Evolutionary conservation across 2,113 vertebrate genomes (phyloP).

Genomic region (Myodes glareolus): DNA sequence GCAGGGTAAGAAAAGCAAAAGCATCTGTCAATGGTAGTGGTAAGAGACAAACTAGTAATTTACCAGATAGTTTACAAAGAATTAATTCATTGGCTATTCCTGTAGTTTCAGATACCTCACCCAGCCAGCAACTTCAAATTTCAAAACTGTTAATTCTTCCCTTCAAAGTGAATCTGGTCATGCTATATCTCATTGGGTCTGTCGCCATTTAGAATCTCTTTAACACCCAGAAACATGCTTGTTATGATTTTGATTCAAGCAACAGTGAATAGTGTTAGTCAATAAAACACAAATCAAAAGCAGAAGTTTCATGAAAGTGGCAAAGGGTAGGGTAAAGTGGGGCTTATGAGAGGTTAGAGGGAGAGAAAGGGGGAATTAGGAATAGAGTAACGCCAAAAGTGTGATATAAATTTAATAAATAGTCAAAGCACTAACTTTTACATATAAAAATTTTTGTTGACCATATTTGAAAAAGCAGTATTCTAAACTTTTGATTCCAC

Average conservation of each 20-base stretch:
- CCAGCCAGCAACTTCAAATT: neutral
- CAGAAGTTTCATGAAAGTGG: neutral
- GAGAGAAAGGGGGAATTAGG: neutral
- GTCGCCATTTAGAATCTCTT: neutral
- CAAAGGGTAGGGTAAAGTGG: neutral
- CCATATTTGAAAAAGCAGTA: neutral
- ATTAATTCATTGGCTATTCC: neutral
- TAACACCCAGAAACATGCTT: neutral
- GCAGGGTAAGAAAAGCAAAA: neutral
- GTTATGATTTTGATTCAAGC: neutral
- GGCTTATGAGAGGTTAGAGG: neutral
- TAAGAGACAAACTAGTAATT: neutral
- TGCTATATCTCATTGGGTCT: neutral
- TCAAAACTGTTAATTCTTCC: neutral
- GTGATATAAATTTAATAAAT: neutral
- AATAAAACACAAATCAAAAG: neutral
- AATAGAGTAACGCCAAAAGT: no score
- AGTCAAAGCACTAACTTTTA: no score
- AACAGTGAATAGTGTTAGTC: neutral
- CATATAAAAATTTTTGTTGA: neutral
- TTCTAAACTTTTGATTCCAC: neutral
- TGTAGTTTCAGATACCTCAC: neutral
- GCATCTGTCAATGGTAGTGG: neutral
- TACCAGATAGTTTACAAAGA: neutral
- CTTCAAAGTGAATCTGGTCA: neutral